Conservation (phyloP, 2,888 invertebrate species). For the Drosophila picticornis region DNA sequence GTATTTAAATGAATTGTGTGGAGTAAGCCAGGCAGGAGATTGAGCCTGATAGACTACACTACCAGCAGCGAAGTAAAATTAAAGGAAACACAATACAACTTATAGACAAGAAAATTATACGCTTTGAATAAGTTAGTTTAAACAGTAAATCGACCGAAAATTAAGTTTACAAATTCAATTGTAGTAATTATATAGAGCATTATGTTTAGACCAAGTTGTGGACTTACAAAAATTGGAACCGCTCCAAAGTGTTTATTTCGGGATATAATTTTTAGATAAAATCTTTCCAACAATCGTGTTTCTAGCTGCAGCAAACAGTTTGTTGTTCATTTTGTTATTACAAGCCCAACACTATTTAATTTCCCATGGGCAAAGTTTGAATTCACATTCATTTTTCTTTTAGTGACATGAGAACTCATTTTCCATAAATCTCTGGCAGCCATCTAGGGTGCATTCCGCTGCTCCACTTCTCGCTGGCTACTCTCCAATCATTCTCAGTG, state of each 20-base stretch:
- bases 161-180: background rate
- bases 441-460: conserved; percentile 22
- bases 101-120: background rate
- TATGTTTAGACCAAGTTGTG: background rate
- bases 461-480: background rate
- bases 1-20: background rate
- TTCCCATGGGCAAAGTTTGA: background rate
- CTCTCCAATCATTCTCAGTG: conserved; percentile 24
- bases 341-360: background rate
- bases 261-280: background rate
- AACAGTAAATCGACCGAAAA: background rate
- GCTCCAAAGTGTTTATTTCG: background rate
- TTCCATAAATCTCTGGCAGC: conserved; percentile 43
- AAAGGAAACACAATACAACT: background rate
- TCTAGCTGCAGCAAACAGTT: background rate
- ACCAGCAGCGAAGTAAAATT: background rate
- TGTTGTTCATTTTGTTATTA: background rate
- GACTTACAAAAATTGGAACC: background rate
- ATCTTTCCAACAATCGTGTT: background rate
- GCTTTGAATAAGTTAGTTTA: background rate
- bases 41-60: background rate
- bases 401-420: conserved; percentile 20
- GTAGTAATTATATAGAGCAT: background rate
- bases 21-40: background rate
- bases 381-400: conserved; percentile 17